Evolutionary conservation across 2,113 vertebrate species (phyloP).

Genomic region (Megaleporinus macrocephalus): DNA sequence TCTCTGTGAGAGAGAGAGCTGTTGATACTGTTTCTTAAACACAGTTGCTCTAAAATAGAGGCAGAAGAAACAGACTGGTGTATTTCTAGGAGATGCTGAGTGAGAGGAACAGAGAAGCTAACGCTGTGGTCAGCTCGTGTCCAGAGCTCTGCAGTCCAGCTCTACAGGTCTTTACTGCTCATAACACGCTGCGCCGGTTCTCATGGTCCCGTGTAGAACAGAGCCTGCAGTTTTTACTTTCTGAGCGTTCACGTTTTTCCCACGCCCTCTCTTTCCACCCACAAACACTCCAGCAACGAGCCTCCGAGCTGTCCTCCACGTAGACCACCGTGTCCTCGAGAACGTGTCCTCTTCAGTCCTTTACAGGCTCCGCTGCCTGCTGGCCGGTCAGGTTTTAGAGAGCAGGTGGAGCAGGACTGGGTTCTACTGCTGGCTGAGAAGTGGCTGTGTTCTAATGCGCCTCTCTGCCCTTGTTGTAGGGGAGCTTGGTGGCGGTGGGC

Average conservation of each 20-base stretch:
- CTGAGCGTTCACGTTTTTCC: neutral
- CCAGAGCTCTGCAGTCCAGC: neutral
- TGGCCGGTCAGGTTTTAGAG: neutral
- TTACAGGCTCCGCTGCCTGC: neutral
- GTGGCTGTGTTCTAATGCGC: neutral
- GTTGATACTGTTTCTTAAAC: too few relatives aligned
- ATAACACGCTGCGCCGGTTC: neutral
- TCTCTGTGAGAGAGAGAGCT: too few relatives aligned
- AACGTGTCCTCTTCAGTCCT: neutral
- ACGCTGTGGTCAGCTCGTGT: neutral
- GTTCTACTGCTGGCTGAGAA: neutral
- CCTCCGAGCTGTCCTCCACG: too few relatives aligned
- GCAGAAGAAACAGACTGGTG: too few relatives aligned
- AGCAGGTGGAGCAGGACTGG: too few relatives aligned
- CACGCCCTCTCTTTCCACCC: neutral
- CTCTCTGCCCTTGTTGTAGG: constrained; percentile 74
- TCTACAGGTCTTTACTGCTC: neutral
- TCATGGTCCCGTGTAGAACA: neutral
- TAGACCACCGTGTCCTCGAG: neutral
- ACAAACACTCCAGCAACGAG: neutral
- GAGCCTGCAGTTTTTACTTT: neutral
- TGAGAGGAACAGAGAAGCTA: neutral
- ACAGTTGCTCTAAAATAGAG: too few relatives aligned
- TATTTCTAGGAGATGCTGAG: neutral
- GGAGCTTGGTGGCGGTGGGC: constrained; percentile 94